A percentile compares a stretch with the other conserved stretches of the same genome.
These are phyloP conservation scores for Drosophila ficusphila DNA, from an alignment of 1,140 invertebrate species.

Conservation along the genomic window DNA sequence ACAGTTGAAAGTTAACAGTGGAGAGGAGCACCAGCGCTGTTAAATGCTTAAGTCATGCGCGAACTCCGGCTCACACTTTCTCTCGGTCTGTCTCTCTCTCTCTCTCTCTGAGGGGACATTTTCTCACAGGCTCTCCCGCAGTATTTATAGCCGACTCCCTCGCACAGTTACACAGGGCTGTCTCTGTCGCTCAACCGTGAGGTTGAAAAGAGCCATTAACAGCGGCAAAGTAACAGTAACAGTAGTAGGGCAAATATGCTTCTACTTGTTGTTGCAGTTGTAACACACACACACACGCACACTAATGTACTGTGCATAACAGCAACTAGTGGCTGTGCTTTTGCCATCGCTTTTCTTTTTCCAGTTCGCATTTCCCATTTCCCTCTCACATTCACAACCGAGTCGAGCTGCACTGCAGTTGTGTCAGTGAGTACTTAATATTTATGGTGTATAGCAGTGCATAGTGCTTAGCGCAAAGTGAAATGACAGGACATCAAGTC, in stretches of 20 bases:
- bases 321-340: constrained; percentile 78
- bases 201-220: constrained; percentile 11
- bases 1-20: neutral
- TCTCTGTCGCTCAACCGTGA: constrained; percentile 15
- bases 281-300: constrained; percentile 32
- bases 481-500: constrained; percentile 13
- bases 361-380: constrained; percentile 41
- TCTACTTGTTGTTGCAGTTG: constrained; percentile 49
- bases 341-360: constrained; percentile 17
- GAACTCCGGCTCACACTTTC: too few species aligned
- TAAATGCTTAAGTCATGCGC: constrained; percentile 9
- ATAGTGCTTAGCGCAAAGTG: constrained; percentile 8
- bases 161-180: constrained; percentile 8
- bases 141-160: constrained; percentile 17
- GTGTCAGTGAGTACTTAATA: constrained; percentile 39
- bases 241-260: constrained; percentile 32
- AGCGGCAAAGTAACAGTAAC: constrained; percentile 35
- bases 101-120: constrained; percentile 12
- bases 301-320: constrained; percentile 57
- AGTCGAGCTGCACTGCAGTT: constrained; percentile 36
- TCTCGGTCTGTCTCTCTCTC: neutral
- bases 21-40: constrained; percentile 1
- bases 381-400: constrained; percentile 37
- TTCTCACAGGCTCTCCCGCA: constrained; percentile 2
- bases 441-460: constrained; percentile 4